Percentiles rank a stretch among this genome's conserved stretches.
These are phyloP conservation scores for Pampus argenteus DNA, from an alignment of 2,797 vertebrate genomes.

Conservation along the genomic window DNA sequence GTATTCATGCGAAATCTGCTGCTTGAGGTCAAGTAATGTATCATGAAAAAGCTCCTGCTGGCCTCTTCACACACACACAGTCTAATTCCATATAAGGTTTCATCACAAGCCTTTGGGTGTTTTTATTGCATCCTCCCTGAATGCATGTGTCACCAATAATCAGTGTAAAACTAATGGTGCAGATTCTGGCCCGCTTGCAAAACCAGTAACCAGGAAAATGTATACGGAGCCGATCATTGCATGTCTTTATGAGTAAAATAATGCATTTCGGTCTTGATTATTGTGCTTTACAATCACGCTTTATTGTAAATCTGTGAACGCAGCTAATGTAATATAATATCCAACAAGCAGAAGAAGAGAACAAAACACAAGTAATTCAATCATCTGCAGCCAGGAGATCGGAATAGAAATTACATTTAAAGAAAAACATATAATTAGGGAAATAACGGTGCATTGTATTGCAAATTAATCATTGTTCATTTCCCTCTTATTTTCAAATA, in stretches of 20 bases:
- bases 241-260: background rate
- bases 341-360: background rate
- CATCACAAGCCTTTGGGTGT: background rate
- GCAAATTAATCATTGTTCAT: background rate
- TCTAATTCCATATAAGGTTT: conserved; percentile 10
- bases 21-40: background rate
- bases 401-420: conserved; percentile 2
- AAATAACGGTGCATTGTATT: background rate
- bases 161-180: background rate
- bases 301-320: background rate
- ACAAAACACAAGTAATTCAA: background rate
- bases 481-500: background rate
- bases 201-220: background rate
- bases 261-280: background rate
- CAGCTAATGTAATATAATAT: background rate
- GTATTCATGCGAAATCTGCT: conserved; percentile 2
- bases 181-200: background rate
- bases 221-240: background rate
- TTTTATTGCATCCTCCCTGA: conserved; percentile 7
- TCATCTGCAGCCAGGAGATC: background rate
- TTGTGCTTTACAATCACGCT: background rate
- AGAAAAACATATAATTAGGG: background rate
- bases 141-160: conserved; percentile 2
- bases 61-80: background rate
- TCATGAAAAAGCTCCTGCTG: conserved; percentile 1